Conservation (phyloP, 2,888 invertebrate species). For the Rosalia funebris region DNA sequence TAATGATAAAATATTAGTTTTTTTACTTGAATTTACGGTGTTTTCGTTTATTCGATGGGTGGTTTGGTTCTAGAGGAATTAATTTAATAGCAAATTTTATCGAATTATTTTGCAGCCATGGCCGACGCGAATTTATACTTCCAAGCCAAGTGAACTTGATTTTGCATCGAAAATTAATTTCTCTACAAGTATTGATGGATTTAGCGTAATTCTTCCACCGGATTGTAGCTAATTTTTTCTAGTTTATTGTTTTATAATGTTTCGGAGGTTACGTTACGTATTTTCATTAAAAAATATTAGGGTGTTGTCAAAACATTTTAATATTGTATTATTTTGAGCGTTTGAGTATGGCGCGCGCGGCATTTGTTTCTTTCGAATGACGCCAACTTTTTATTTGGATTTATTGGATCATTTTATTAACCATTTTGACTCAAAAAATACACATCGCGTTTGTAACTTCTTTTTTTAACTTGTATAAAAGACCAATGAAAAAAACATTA, state of each 20-base stretch:
- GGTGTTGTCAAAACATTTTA: conserved; percentile 62
- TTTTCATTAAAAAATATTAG: conserved; percentile 59
- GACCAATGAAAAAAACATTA: conserved; percentile 4
- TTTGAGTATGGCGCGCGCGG: conserved; percentile 62
- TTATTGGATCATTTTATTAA: background rate
- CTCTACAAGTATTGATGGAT: conserved; percentile 37
- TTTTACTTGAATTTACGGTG: conserved; percentile 59
- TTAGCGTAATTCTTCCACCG: conserved; percentile 36
- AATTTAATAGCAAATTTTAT: conserved; percentile 55
- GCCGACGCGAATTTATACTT: conserved; percentile 55
- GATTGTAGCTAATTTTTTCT: conserved; percentile 57
- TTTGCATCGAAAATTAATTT: conserved; percentile 59
- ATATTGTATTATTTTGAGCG: conserved; percentile 62
- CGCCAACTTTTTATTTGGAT: conserved; percentile 23
- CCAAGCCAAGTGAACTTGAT: conserved; percentile 44
- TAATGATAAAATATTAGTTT: conserved; percentile 60
- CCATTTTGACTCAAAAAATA: conserved; percentile 3
- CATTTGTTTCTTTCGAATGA: conserved; percentile 49
- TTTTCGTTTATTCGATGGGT: conserved; percentile 42
- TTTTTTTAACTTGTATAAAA: background rate
- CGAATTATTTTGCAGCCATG: conserved; percentile 57
- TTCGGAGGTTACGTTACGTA: conserved; percentile 34
- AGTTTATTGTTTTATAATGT: conserved; percentile 38
- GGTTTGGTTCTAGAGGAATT: conserved; percentile 54
- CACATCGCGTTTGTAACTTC: background rate